phyloP scores from a whole-genome alignment of 2,797 vertebrate species.

The Gymnopithys bicolor region DNA sequence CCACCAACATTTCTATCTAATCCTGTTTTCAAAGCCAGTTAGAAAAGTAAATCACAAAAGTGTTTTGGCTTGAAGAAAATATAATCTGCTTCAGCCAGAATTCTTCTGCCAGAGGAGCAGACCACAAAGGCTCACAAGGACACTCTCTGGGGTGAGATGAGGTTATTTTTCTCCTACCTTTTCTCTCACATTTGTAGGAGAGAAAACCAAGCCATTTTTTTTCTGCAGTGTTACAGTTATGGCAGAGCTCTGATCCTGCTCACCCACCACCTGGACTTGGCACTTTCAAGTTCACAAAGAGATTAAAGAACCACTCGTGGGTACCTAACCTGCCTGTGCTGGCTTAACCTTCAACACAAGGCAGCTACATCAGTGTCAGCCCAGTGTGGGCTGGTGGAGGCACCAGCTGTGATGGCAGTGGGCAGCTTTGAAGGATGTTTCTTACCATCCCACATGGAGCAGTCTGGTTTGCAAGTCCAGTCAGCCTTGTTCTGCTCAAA shows the following conservation, averaged over 20 bases:
- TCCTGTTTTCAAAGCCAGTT: neutral
- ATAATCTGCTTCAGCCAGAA: neutral
- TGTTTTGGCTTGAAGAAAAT: neutral
- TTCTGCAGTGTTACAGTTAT: neutral
- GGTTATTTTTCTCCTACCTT: neutral
- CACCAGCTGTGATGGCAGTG: neutral
- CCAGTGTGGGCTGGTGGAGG: neutral
- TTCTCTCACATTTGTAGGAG: neutral
- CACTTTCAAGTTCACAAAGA: neutral
- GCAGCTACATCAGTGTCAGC: rapidly evolving
- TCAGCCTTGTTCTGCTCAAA: neutral
- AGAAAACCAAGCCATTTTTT: neutral
- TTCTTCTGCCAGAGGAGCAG: neutral
- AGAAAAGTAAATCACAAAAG: neutral
- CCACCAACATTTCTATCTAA: neutral
- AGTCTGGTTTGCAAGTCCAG: rapidly evolving
- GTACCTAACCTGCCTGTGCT: neutral
- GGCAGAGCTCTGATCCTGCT: neutral
- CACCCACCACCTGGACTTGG: neutral
- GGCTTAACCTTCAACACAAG: neutral
- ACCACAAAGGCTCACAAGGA: neutral
- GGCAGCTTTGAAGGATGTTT: neutral
- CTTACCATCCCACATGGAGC: neutral
- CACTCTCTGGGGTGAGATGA: neutral
- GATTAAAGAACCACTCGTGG: neutral